These are phyloP conservation scores for Chaetodon trifascialis DNA, from an alignment of 2,113 vertebrate genomes.

Conservation along the genomic window DNA sequence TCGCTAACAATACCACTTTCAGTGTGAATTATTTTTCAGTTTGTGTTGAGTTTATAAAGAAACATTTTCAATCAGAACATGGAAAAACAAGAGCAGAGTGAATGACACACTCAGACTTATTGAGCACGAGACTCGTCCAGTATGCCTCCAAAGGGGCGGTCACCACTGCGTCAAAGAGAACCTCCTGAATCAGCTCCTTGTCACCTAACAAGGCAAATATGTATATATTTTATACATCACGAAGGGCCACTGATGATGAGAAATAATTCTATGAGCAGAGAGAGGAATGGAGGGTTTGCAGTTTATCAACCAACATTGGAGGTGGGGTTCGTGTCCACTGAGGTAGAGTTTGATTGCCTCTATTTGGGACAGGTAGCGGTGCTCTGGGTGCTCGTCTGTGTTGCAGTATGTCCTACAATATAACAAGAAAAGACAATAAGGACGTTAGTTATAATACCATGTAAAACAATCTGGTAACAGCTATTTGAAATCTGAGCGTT, in stretches of 20 bases:
- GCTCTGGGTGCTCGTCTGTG: conserved; percentile 93
- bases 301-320: conserved; percentile 88
- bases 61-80: not conserved
- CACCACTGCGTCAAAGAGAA: conserved; percentile 96
- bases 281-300: not conserved
- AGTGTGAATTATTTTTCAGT: too few relatives aligned
- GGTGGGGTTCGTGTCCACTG: conserved; percentile 90
- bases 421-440: conserved; percentile 11
- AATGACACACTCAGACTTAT: conserved; percentile 95
- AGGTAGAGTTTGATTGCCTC: conserved; percentile 97
- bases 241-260: not conserved
- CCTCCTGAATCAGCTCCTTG: conserved; percentile 95
- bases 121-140: conserved; percentile 96
- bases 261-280: not conserved
- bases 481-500: not conserved
- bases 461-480: not conserved
- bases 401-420: conserved; percentile 95
- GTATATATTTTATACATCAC: not conserved
- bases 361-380: conserved; percentile 92
- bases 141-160: conserved; percentile 97
- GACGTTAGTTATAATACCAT: not conserved
- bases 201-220: conserved; percentile 87
- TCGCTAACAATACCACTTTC: not conserved
- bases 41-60: not conserved
- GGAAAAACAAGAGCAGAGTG: not conserved